These are phyloP conservation scores for Epizoanthus rinbou DNA, from an alignment of 92 coral and sea anemone genomes.

Conservation along the genomic window DNA sequence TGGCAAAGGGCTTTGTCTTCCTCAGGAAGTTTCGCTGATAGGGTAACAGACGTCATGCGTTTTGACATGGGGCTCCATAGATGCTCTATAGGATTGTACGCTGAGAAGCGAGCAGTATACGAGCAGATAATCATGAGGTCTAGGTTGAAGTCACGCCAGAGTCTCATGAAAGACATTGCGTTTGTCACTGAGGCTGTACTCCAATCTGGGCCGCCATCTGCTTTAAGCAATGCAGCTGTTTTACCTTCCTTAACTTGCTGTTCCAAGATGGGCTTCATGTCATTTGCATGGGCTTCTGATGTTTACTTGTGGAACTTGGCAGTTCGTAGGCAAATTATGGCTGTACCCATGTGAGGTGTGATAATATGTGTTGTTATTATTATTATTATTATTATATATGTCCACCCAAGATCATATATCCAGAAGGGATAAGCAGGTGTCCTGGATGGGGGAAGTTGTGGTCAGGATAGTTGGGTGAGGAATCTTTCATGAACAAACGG, in stretches of 20 bases:
- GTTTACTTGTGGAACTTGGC: slow-evolving; percentile 33
- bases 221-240: slow-evolving; percentile 32
- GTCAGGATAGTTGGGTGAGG: slow-evolving; percentile 49
- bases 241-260: slow-evolving; percentile 44
- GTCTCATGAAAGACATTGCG: too few relatives aligned
- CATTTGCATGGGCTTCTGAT: slow-evolving; percentile 37
- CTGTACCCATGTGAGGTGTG: slow-evolving; percentile 49
- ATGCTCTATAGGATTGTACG: slow-evolving; percentile 62
- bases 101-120: slow-evolving; percentile 60
- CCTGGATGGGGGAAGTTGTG: slow-evolving; percentile 56
- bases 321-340: slow-evolving; percentile 35
- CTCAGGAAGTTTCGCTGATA: too few relatives aligned
- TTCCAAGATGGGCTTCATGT: slow-evolving; percentile 40
- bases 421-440: slow-evolving; percentile 52
- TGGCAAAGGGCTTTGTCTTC: too few relatives aligned
- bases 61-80: slow-evolving; percentile 60
- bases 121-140: slow-evolving; percentile 53
- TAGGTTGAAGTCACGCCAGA: slow-evolving; percentile 42
- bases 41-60: slow-evolving; percentile 49
- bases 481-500: slow-evolving; percentile 40
- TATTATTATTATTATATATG: too few relatives aligned
- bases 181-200: slow-evolving; percentile 28
- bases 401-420: slow-evolving; percentile 50
- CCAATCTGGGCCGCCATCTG: slow-evolving; percentile 51
- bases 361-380: too few relatives aligned